These are phyloP conservation scores for Aromia moschata DNA, from an alignment of 2,888 invertebrate species.

Conservation along the genomic window DNA sequence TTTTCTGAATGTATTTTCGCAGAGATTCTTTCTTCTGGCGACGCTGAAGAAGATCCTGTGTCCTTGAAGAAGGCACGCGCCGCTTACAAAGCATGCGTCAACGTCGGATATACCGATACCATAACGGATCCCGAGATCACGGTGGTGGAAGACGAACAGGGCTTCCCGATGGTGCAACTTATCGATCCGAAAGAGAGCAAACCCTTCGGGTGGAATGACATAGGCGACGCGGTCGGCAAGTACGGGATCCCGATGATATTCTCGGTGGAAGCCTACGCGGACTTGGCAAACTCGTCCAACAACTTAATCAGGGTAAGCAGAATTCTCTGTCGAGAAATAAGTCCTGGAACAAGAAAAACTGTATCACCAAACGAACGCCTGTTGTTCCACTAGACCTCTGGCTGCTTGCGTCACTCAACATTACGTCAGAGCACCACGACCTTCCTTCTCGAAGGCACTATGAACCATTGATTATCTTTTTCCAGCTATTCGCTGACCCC, in stretches of 20 bases:
- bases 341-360: too few species aligned
- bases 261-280: slow-evolving; percentile 47
- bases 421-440: too few species aligned
- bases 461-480: too few species aligned
- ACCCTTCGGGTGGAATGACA: slow-evolving; percentile 52
- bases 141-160: slow-evolving; percentile 53
- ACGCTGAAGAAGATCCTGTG: slow-evolving; percentile 48
- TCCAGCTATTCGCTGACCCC: slow-evolving; percentile 38
- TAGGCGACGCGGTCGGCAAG: slow-evolving; percentile 55
- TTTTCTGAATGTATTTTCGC: slow-evolving; percentile 16
- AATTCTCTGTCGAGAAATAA: too few species aligned
- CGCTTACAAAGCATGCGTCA: slow-evolving; percentile 57
- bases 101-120: slow-evolving; percentile 44
- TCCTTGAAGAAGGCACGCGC: slow-evolving; percentile 58
- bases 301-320: slow-evolving; percentile 58
- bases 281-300: slow-evolving; percentile 47
- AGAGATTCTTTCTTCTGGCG: slow-evolving; percentile 52
- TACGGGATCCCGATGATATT: slow-evolving; percentile 60
- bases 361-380: too few species aligned
- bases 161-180: slow-evolving; percentile 55
- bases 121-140: slow-evolving; percentile 52
- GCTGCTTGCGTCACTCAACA: too few species aligned
- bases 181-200: not conserved
- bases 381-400: too few species aligned
- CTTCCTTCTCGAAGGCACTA: too few species aligned